Conservation (phyloP, 1,140 invertebrate genomes). For the Dolichoris vasculosae region DNA sequence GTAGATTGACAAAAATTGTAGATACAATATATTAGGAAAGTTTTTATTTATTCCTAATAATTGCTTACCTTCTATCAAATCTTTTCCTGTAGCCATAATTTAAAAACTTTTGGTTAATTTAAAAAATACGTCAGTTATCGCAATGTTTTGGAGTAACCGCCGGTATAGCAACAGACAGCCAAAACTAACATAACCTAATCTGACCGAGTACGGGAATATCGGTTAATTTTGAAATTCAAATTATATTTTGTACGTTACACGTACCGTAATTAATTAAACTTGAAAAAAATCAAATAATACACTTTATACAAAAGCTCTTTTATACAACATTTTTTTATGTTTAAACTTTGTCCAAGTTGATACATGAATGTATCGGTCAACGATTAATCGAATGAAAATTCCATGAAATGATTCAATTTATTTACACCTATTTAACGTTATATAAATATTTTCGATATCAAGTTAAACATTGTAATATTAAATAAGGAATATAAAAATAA, state of each 20-base stretch:
- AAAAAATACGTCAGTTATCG: not conserved
- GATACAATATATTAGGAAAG: not conserved
- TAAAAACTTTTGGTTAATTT: not conserved
- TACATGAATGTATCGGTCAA: too few relatives aligned
- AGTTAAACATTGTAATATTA: too few relatives aligned
- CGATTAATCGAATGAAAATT: too few relatives aligned
- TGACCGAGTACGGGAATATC: not conserved
- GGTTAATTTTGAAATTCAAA: not conserved
- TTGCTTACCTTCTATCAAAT: constrained; percentile 69
- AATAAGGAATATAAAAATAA: too few relatives aligned
- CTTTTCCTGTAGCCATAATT: constrained; percentile 68
- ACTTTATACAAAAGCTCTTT: too few relatives aligned
- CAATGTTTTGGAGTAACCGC: constrained; percentile 32
- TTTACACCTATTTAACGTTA: too few relatives aligned
- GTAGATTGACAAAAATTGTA: not conserved
- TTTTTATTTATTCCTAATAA: not conserved
- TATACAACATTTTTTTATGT: too few relatives aligned
- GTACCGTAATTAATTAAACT: not conserved
- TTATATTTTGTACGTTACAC: not conserved
- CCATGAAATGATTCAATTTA: too few relatives aligned
- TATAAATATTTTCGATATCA: too few relatives aligned
- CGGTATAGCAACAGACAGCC: constrained; percentile 30
- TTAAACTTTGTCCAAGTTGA: too few relatives aligned
- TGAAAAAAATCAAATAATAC: not conserved
- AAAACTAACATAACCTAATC: constrained; percentile 44